A percentile compares a stretch with the other conserved stretches of the same genome.
These are phyloP conservation scores for Poecilia wingei DNA, from an alignment of 2,797 vertebrate genomes.

Conservation along the genomic window DNA sequence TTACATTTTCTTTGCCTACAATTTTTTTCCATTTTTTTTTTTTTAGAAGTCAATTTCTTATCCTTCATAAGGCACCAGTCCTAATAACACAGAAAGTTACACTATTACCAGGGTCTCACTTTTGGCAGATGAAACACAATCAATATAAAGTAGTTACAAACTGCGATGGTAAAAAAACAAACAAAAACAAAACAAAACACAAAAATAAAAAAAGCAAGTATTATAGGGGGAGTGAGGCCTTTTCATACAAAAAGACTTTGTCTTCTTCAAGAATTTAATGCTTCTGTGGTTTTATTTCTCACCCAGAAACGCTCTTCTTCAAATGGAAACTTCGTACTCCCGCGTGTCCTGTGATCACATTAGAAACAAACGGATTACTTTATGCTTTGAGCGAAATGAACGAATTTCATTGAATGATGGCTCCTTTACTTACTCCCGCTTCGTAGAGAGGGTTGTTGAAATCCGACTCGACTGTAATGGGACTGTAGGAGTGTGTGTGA, in stretches of 20 bases:
- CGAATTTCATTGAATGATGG: neutral
- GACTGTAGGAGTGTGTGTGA: slow-evolving; percentile 93
- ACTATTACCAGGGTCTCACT: slow-evolving; percentile 59
- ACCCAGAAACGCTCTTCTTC: slow-evolving; percentile 58
- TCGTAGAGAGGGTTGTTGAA: slow-evolving; percentile 97
- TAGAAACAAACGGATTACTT: slow-evolving; percentile 3
- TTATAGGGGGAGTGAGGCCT: slow-evolving; percentile 55
- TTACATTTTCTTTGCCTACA: slow-evolving; percentile 13
- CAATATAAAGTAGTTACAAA: slow-evolving; percentile 44
- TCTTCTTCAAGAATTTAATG: slow-evolving; percentile 53
- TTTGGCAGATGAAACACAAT: slow-evolving; percentile 53
- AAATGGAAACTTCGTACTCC: slow-evolving; percentile 95
- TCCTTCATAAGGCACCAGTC: slow-evolving; percentile 82
- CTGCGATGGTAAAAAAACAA: slow-evolving; percentile 23
- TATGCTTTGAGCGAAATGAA: neutral
- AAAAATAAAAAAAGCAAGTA: neutral
- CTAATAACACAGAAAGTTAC: slow-evolving; percentile 67
- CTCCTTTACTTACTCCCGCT: slow-evolving; percentile 85
- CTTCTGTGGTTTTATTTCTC: slow-evolving; percentile 50
- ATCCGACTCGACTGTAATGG: slow-evolving; percentile 92
- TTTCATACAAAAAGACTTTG: slow-evolving; percentile 68
- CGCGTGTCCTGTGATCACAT: slow-evolving; percentile 85
- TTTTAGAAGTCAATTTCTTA: slow-evolving; percentile 51
- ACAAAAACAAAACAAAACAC: slow-evolving; percentile 11
- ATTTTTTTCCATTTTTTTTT: slow-evolving; percentile 18